These are phyloP conservation scores for Labeo catla DNA, from an alignment of 2,113 vertebrate species.

Conservation along the genomic window DNA sequence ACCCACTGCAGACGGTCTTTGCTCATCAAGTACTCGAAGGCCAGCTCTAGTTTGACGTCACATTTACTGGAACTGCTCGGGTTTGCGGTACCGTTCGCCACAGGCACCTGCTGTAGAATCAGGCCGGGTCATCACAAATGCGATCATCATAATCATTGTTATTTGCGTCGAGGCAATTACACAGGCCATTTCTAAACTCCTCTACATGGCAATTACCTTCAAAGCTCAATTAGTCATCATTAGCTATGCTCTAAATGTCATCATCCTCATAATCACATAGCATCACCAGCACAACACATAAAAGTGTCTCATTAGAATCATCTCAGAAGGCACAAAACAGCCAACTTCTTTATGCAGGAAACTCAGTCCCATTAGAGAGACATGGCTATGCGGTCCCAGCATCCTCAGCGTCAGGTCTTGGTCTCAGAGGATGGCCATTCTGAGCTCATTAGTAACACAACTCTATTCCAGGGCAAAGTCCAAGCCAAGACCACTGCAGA, in stretches of 20 bases:
- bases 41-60: constrained; percentile 94
- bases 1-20: constrained; percentile 98
- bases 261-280: background rate
- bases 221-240: constrained; percentile 32
- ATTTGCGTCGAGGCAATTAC: background rate
- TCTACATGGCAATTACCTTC: background rate
- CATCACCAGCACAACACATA: background rate
- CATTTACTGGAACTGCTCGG: constrained; percentile 83
- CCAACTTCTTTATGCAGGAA: background rate
- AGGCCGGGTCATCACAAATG: constrained; percentile 1
- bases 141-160: constrained; percentile 11
- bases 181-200: background rate
- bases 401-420: background rate
- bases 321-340: background rate
- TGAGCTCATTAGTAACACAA: background rate
- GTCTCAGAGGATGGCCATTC: background rate
- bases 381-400: background rate
- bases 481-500: background rate
- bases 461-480: constrained; percentile 5
- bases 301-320: background rate
- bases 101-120: constrained; percentile 81
- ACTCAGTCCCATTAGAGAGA: constrained; percentile 16
- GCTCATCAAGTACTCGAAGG: constrained; percentile 98
- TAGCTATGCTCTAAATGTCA: constrained; percentile 27
- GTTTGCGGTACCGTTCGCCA: constrained; percentile 83